Percentiles rank a stretch among this genome's conserved stretches.
phyloP scores from a whole-genome alignment of 2,888 invertebrate genomes.

The Noctua pronuba region DNA sequence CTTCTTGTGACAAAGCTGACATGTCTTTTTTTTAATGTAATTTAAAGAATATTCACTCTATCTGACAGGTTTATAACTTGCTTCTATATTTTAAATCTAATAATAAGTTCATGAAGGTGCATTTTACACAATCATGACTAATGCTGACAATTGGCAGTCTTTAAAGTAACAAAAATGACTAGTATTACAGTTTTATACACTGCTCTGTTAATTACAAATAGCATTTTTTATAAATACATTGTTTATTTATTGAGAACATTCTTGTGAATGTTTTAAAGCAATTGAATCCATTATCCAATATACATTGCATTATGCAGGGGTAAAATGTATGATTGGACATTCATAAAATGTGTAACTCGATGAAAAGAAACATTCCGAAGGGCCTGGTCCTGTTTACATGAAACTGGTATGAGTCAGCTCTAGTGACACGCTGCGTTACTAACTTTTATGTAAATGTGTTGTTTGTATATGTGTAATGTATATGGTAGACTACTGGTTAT shows the following conservation, averaged over 20 bases:
- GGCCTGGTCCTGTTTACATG: not conserved
- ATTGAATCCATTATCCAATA: not conserved
- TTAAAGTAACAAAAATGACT: not conserved
- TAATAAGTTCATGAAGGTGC: not conserved
- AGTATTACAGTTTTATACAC: not conserved
- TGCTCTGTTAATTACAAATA: not conserved
- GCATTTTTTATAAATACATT: conserved; percentile 6
- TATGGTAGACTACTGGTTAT: not conserved
- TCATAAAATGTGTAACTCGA: not conserved
- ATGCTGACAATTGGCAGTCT: not conserved
- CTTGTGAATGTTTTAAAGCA: not conserved
- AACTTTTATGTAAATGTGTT: conserved; percentile 1
- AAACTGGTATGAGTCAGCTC: not conserved
- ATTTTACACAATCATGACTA: not conserved
- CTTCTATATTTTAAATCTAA: not conserved
- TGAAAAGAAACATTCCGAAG: not conserved
- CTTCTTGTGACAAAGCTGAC: conserved; percentile 1
- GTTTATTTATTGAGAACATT: conserved; percentile 11
- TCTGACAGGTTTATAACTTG: not conserved
- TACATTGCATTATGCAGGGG: not conserved
- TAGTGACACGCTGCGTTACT: not conserved
- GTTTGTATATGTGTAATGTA: not conserved
- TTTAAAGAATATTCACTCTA: not conserved
- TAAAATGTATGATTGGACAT: not conserved
- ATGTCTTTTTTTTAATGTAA: not conserved